These are phyloP conservation scores for Otus sunia DNA, from an alignment of 2,113 vertebrate species.

Conservation along the genomic window DNA sequence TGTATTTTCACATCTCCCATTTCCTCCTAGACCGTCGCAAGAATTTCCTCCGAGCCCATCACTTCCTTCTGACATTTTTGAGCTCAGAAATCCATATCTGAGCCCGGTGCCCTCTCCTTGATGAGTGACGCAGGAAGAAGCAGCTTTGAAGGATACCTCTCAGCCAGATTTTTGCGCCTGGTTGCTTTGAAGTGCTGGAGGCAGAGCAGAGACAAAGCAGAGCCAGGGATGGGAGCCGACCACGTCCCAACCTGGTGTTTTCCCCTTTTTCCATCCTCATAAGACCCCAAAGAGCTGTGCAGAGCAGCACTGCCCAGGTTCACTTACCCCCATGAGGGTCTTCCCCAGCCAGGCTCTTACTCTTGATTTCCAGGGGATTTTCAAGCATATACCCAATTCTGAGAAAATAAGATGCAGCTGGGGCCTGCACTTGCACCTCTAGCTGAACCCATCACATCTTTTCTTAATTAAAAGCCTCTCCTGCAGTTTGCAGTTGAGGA, in stretches of 20 bases:
- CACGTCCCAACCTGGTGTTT: background rate
- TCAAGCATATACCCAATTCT: background rate
- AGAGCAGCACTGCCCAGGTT: background rate
- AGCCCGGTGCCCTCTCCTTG: constrained; percentile 1
- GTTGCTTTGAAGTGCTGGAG: background rate
- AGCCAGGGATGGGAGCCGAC: background rate
- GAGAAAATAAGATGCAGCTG: background rate
- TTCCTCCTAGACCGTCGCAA: constrained; percentile 72
- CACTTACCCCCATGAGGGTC: background rate
- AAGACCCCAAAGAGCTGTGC: background rate
- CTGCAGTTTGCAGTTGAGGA: background rate
- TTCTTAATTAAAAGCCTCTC: background rate
- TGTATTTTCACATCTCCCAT: constrained; percentile 68
- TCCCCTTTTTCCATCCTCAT: background rate
- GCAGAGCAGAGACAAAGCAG: background rate
- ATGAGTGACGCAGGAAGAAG: background rate
- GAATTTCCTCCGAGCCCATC: constrained; percentile 71
- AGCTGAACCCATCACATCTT: background rate
- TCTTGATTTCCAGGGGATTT: background rate
- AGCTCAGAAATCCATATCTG: constrained; percentile 21
- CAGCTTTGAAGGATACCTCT: background rate
- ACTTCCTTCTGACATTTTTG: constrained; percentile 68
- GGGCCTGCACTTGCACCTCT: background rate
- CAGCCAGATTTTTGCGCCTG: background rate
- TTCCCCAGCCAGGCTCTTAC: background rate